Percentiles rank a stretch among this genome's conserved stretches.
These are phyloP conservation scores for Rhea americana DNA, from an alignment of 2,113 vertebrate genomes.

Conservation along the genomic window DNA sequence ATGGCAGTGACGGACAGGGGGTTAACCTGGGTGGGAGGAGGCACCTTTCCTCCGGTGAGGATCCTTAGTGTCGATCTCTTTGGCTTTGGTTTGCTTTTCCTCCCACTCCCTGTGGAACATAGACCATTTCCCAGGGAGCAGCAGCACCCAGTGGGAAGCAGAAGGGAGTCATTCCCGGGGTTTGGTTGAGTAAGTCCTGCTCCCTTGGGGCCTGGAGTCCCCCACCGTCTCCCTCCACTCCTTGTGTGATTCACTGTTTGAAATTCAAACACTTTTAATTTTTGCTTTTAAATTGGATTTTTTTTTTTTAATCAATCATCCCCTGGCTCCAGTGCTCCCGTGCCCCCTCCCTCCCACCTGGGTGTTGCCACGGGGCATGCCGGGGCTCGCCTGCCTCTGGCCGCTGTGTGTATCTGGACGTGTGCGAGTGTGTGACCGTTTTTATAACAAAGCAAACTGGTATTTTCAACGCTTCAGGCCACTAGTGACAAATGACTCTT, in stretches of 20 bases:
- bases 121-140: neutral
- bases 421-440: neutral
- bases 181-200: neutral
- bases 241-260: slow-evolving; percentile 15
- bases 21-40: neutral
- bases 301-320: neutral
- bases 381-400: neutral
- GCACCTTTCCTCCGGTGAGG: neutral
- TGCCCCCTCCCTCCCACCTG: neutral
- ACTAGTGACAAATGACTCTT: neutral
- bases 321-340: neutral
- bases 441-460: slow-evolving; percentile 9
- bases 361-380: neutral
- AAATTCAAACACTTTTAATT: slow-evolving; percentile 14
- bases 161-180: neutral
- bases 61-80: neutral
- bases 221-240: neutral
- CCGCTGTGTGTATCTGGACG: neutral
- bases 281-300: neutral
- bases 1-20: neutral
- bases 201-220: too few species aligned
- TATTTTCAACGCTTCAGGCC: slow-evolving; percentile 17
- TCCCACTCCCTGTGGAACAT: neutral
- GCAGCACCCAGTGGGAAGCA: neutral
- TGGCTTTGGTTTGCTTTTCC: neutral